phyloP scores from a whole-genome alignment of 1,140 invertebrate species.

The Aphelenchoides besseyi region DNA sequence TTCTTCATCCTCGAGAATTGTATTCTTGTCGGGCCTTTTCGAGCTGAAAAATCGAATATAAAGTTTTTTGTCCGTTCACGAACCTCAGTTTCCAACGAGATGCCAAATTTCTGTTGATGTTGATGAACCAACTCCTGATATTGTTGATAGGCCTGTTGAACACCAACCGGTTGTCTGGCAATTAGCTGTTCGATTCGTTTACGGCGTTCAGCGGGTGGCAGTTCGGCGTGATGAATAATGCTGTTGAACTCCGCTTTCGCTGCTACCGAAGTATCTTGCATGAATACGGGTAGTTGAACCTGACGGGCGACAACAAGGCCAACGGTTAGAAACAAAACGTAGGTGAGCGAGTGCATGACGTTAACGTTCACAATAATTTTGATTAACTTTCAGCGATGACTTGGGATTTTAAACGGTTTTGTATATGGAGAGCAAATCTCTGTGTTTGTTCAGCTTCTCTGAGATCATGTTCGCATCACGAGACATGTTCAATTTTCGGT shows the following conservation, averaged over 20 bases:
- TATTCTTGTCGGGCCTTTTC: slow-evolving; percentile 8
- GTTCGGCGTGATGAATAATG: background rate
- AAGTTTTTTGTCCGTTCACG: no score
- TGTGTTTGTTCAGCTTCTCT: no score
- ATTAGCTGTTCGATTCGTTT: background rate
- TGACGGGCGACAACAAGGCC: background rate
- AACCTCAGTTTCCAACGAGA: slow-evolving; percentile 7
- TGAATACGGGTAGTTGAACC: background rate
- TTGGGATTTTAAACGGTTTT: no score
- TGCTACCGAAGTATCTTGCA: background rate
- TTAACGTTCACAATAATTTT: no score
- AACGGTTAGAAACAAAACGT: background rate
- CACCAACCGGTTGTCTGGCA: background rate
- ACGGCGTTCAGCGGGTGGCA: slow-evolving; percentile 2
- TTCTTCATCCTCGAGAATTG: background rate
- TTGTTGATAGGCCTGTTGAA: background rate
- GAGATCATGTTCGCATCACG: no score
- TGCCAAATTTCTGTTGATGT: background rate
- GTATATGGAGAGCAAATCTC: no score
- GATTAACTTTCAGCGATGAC: no score
- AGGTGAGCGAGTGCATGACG: background rate
- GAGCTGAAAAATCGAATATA: background rate
- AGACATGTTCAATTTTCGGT: no score
- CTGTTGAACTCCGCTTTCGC: background rate
- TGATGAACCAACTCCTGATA: background rate